A percentile compares a stretch with the other conserved stretches of the same genome.
Evolutionary conservation across 2,113 vertebrate species (phyloP).

Genomic region (Furnarius figulus): DNA sequence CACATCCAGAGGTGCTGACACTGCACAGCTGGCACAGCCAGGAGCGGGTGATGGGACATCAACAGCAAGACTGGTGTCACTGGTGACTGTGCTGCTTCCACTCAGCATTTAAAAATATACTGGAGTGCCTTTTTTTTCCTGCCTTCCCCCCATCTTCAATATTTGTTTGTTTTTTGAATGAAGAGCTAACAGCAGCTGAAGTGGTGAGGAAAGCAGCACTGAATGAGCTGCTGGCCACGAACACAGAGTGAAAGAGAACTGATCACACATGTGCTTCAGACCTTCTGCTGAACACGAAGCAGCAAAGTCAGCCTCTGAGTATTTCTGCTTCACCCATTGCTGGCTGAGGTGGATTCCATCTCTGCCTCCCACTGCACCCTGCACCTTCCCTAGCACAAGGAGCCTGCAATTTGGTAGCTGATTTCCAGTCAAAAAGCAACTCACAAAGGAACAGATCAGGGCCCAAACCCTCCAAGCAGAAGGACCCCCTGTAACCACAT

Average conservation of each 20-base stretch:
- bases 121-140: not conserved
- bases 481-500: not conserved
- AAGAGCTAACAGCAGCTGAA: not conserved
- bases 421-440: not conserved
- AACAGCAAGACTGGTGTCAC: not conserved
- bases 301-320: not conserved
- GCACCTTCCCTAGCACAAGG: not conserved
- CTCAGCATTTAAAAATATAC: not conserved
- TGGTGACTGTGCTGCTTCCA: conserved; percentile 4
- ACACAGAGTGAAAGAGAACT: not conserved
- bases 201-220: not conserved
- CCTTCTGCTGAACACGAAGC: not conserved
- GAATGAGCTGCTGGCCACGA: not conserved
- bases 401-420: not conserved
- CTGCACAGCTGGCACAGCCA: not conserved
- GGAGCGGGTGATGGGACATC: not conserved
- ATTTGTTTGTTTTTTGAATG: not conserved
- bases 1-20: not conserved
- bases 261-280: not conserved
- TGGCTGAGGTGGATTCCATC: not conserved
- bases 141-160: not conserved
- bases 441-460: not conserved
- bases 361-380: not conserved
- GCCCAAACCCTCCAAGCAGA: not conserved
- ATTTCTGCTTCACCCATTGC: not conserved